These are phyloP conservation scores for Lasioglossum figueresi DNA, from an alignment of 2,888 invertebrate genomes.

Conservation along the genomic window DNA sequence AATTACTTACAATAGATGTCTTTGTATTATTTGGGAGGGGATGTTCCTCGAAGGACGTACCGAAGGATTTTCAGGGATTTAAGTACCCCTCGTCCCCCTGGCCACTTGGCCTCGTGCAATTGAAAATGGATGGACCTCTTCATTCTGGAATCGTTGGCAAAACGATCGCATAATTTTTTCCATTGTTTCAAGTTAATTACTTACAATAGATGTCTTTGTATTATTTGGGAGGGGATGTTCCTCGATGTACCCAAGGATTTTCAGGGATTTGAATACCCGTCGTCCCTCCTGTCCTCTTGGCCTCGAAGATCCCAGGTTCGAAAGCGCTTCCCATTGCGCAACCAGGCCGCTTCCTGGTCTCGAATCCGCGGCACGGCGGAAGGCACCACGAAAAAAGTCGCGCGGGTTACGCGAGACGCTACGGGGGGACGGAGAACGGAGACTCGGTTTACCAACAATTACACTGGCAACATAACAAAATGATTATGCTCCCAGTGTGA, in stretches of 20 bases:
- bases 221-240: not conserved
- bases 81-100: not conserved
- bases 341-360: slow-evolving; percentile 59
- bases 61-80: not conserved
- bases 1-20: too few species aligned
- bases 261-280: too few species aligned
- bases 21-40: not conserved
- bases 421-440: slow-evolving; percentile 45
- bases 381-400: slow-evolving; percentile 43
- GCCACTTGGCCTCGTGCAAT: not conserved
- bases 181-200: too few species aligned
- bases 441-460: slow-evolving; percentile 58
- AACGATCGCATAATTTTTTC: too few species aligned
- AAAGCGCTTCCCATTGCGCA: slow-evolving; percentile 51
- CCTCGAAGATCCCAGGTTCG: slow-evolving; percentile 38
- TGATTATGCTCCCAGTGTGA: slow-evolving; percentile 58
- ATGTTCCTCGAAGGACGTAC: not conserved
- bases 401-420: not conserved
- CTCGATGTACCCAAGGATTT: too few species aligned
- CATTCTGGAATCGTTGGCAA: too few species aligned
- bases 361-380: slow-evolving; percentile 27
- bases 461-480: slow-evolving; percentile 64
- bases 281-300: slow-evolving; percentile 13
- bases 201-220: not conserved
- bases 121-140: too few species aligned